Evolutionary conservation across 1,140 invertebrate species (phyloP).

Genomic region (Psilanteris sp.): DNA sequence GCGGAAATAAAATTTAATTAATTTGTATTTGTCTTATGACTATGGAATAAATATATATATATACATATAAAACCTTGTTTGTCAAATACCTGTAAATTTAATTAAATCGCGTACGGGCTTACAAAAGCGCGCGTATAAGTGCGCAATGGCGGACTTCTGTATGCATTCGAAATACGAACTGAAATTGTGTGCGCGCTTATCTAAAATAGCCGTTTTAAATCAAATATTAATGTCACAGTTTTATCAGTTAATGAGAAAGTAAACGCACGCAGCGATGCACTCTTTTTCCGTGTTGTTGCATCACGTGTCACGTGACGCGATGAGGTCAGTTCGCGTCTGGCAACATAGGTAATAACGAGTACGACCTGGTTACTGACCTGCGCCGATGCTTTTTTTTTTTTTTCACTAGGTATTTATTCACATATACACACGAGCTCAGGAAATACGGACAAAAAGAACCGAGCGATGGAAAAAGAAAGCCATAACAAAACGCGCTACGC

Average conservation of each 20-base stretch:
- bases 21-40: no score
- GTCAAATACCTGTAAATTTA: no score
- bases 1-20: no score
- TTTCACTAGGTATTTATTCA: constrained; percentile 49
- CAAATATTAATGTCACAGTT: constrained; percentile 60
- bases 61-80: no score
- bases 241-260: constrained; percentile 63
- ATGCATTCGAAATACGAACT: constrained; percentile 27
- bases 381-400: constrained; percentile 60
- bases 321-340: constrained; percentile 56
- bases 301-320: constrained; percentile 64
- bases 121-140: not conserved
- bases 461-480: constrained; percentile 11
- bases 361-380: constrained; percentile 69
- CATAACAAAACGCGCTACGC: constrained; percentile 10
- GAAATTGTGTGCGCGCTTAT: constrained; percentile 35
- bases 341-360: constrained; percentile 49
- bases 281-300: constrained; percentile 64
- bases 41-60: no score
- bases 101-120: no score
- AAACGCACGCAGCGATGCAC: constrained; percentile 60
- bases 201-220: constrained; percentile 41
- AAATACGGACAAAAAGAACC: no score
- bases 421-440: constrained; percentile 22
- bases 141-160: constrained; percentile 7